phyloP scores from a whole-genome alignment of 2,888 invertebrate species.

The Sphaeridia pumilis region DNA sequence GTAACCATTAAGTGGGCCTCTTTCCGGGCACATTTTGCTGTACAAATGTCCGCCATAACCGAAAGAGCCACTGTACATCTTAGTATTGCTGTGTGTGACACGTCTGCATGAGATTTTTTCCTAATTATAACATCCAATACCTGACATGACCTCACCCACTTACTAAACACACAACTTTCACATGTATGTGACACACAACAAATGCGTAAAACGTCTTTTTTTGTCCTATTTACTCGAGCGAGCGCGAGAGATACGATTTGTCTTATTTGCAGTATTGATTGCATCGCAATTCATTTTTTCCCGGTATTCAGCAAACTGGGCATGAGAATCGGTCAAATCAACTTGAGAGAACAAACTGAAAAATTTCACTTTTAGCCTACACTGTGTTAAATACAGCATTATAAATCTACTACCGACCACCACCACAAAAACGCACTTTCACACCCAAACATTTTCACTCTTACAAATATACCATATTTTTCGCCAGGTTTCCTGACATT shows the following conservation, averaged over 20 bases:
- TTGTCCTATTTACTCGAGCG: neutral
- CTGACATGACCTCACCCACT: neutral
- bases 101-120: neutral
- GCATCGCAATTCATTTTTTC: slow-evolving; percentile 6
- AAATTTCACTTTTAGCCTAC: neutral
- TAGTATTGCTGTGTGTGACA: slow-evolving; percentile 3
- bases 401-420: too few relatives aligned
- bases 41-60: too few relatives aligned
- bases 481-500: too few relatives aligned
- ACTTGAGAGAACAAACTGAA: neutral
- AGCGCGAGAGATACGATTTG: slow-evolving; percentile 3
- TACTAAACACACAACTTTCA: too few relatives aligned
- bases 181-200: slow-evolving; percentile 1
- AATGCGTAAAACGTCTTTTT: neutral
- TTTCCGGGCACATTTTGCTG: too few relatives aligned
- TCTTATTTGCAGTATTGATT: slow-evolving; percentile 5
- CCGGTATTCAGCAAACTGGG: slow-evolving; percentile 2
- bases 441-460: too few relatives aligned
- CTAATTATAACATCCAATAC: neutral
- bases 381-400: too few relatives aligned
- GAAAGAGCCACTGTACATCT: too few relatives aligned
- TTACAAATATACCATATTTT: too few relatives aligned
- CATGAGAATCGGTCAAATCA: neutral
- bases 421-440: too few relatives aligned
- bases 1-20: too few relatives aligned